Evolutionary conservation across 1,140 invertebrate species (phyloP).

Genomic region (Choristoneura fumiferana): DNA sequence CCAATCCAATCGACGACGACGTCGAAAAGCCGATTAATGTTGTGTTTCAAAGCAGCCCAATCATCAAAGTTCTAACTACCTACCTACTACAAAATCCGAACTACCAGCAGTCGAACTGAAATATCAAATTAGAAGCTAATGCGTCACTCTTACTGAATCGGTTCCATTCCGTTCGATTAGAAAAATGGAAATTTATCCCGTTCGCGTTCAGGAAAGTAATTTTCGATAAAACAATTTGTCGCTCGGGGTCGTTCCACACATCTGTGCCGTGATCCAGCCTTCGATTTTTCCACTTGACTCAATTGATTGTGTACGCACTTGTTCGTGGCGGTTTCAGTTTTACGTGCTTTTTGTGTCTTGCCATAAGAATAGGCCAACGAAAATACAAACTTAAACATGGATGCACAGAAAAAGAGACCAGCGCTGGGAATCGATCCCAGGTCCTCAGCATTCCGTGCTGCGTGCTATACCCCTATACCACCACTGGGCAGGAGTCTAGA

Average conservation of each 20-base stretch:
- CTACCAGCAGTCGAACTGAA: constrained; percentile 5
- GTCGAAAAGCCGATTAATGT: no score
- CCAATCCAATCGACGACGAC: no score
- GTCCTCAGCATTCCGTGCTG: no score
- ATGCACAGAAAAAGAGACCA: no score
- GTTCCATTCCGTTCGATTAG: constrained; percentile 46
- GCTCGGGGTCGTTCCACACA: constrained; percentile 38
- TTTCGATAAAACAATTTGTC: constrained; percentile 66
- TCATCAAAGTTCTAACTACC: not conserved
- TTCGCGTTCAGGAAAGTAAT: constrained; percentile 50
- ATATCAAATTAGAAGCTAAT: constrained; percentile 32
- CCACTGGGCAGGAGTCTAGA: no score
- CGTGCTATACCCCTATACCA: no score
- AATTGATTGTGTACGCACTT: constrained; percentile 23
- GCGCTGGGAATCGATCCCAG: no score
- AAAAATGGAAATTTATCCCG: constrained; percentile 56
- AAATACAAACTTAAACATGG: no score
- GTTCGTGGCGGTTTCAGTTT: not conserved
- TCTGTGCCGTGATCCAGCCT: constrained; percentile 39
- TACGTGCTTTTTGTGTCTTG: no score
- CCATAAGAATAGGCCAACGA: no score
- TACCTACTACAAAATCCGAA: not conserved
- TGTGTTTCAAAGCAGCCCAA: no score
- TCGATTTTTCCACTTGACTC: constrained; percentile 36
- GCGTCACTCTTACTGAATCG: constrained; percentile 24